Percentiles rank a stretch among this genome's conserved stretches.
phyloP scores from a whole-genome alignment of 2,113 vertebrate genomes.

The Leucoraja erinaceus region DNA sequence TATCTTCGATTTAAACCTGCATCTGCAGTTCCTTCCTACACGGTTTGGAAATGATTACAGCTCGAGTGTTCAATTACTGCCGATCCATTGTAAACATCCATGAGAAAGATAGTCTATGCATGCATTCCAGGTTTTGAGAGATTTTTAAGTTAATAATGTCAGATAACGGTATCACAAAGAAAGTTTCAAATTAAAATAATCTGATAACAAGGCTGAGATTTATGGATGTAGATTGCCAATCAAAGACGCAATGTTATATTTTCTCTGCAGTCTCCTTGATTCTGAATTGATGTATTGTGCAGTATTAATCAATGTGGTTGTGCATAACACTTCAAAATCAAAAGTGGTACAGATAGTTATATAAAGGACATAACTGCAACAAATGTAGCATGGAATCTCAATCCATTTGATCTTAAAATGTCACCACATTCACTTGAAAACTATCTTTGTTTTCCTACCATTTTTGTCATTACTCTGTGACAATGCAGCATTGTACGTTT shows the following conservation, averaged over 20 bases:
- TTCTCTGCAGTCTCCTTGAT: background rate
- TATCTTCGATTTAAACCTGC: no score
- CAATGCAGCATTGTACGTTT: background rate
- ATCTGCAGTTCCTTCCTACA: no score
- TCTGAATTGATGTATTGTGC: background rate
- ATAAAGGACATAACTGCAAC: background rate
- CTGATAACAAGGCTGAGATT: background rate
- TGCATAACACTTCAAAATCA: no score
- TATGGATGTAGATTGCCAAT: no score
- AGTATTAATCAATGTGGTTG: background rate
- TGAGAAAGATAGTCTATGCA: background rate
- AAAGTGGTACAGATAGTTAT: no score
- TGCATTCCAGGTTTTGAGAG: background rate
- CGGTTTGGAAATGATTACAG: background rate
- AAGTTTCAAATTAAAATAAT: background rate
- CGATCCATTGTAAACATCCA: background rate
- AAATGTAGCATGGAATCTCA: background rate
- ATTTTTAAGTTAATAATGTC: background rate
- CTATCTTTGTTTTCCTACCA: background rate
- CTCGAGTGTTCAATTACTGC: background rate
- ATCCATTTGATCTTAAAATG: background rate
- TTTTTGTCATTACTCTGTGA: background rate
- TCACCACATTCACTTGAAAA: background rate
- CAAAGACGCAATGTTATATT: no score
- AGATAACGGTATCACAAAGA: background rate